phyloP scores from a whole-genome alignment of 2,797 vertebrate species.

The Aselliscus stoliczkanus region DNA sequence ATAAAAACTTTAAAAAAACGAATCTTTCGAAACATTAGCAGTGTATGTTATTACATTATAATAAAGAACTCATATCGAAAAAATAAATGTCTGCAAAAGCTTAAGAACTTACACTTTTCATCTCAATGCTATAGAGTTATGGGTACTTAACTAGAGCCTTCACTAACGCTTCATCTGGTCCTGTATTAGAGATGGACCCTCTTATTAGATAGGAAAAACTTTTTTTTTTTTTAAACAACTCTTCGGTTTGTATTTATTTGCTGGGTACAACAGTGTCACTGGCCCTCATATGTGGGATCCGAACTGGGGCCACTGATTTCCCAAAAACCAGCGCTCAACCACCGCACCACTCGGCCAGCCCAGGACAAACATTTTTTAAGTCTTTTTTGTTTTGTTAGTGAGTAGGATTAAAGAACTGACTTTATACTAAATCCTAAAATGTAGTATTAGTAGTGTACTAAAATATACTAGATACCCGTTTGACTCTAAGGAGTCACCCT shows the following conservation, averaged over 20 bases:
- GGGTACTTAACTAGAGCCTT: not conserved
- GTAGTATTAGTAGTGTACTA: not conserved
- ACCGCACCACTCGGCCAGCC: no score
- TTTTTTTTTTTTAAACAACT: no score
- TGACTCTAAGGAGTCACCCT: not conserved
- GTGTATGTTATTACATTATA: not conserved
- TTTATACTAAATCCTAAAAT: not conserved
- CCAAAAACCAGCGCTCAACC: no score
- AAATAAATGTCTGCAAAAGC: conserved; percentile 21
- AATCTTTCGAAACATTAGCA: not conserved
- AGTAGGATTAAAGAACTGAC: not conserved
- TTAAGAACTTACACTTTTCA: not conserved
- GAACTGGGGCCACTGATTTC: no score
- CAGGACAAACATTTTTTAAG: not conserved
- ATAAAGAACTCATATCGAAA: not conserved
- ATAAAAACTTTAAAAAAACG: not conserved
- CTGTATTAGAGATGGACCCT: not conserved
- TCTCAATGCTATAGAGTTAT: not conserved
- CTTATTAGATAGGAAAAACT: not conserved
- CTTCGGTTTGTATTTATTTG: no score
- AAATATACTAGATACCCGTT: not conserved
- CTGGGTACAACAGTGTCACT: no score
- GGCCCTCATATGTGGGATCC: no score
- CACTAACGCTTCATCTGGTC: not conserved
- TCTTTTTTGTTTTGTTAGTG: not conserved